Evolutionary conservation across 2,113 vertebrate genomes (phyloP).

Genomic region (Lonchura striata): DNA sequence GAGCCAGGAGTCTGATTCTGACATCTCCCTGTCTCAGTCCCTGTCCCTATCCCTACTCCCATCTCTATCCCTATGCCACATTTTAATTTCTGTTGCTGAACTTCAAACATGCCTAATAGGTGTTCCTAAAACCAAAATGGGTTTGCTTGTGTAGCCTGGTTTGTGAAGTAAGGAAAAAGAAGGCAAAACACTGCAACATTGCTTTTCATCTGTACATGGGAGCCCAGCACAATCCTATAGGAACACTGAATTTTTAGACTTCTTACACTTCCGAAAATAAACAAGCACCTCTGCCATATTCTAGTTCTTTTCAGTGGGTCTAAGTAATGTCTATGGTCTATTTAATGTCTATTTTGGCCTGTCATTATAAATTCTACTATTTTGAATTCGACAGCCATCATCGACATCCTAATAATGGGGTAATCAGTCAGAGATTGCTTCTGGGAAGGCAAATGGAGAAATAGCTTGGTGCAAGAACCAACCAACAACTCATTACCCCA

Average conservation of each 20-base stretch:
- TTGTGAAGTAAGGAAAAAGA: neutral
- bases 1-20: neutral
- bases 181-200: accelerated
- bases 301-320: neutral
- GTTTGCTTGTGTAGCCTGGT: neutral
- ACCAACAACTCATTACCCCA: neutral
- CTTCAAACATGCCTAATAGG: neutral
- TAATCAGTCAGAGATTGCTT: neutral
- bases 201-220: neutral
- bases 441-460: neutral
- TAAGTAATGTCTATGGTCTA: neutral
- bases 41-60: neutral
- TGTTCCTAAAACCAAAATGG: neutral
- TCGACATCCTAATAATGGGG: neutral
- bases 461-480: neutral
- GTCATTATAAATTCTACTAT: neutral
- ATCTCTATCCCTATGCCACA: neutral
- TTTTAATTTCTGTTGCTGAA: neutral
- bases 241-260: neutral
- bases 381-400: neutral
- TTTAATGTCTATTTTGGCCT: neutral
- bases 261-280: neutral
- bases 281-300: neutral
- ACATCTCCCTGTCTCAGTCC: neutral
- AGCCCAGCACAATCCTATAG: neutral